These are phyloP conservation scores for Scomber colias DNA, from an alignment of 2,113 vertebrate species.

Conservation along the genomic window DNA sequence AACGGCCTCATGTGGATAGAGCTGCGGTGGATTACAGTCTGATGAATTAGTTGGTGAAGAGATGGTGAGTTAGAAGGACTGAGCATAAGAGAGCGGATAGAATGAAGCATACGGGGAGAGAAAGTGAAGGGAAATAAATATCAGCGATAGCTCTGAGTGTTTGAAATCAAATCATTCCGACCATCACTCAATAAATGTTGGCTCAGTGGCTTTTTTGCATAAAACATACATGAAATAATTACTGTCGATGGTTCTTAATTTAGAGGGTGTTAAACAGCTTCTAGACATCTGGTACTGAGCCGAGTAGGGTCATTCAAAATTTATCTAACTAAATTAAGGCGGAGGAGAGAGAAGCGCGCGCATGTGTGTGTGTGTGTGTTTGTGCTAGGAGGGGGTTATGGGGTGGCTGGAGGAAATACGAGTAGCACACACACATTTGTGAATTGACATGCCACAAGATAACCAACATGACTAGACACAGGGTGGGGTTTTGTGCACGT, in stretches of 20 bases:
- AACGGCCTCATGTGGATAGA: constrained; percentile 76
- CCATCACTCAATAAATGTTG: constrained; percentile 91
- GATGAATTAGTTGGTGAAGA: constrained; percentile 76
- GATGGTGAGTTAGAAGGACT: constrained; percentile 57
- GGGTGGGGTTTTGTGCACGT: constrained; percentile 61
- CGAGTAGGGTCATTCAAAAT: constrained; percentile 99
- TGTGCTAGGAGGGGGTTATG: constrained; percentile 36
- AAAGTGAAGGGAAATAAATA: constrained; percentile 70
- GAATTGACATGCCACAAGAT: constrained; percentile 93
- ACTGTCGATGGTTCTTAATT: constrained; percentile 97
- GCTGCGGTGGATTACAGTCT: constrained; percentile 75
- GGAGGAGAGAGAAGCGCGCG: constrained; percentile 60
- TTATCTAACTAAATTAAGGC: constrained; percentile 95
- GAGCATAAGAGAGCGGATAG: constrained; percentile 30
- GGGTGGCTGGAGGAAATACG: constrained; percentile 78
- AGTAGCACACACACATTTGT: constrained; percentile 87
- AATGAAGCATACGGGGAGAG: constrained; percentile 41
- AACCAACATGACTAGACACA: constrained; percentile 92
- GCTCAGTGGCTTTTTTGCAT: constrained; percentile 92
- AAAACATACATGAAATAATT: constrained; percentile 99
- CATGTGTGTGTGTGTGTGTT: constrained; percentile 27
- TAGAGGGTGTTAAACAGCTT: constrained; percentile 99
- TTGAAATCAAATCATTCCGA: constrained; percentile 87
- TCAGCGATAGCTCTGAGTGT: constrained; percentile 65
- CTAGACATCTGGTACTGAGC: constrained; percentile 98